Conservation (phyloP, 1,140 invertebrate genomes). For the Gonioctena quinquepunctata region DNA sequence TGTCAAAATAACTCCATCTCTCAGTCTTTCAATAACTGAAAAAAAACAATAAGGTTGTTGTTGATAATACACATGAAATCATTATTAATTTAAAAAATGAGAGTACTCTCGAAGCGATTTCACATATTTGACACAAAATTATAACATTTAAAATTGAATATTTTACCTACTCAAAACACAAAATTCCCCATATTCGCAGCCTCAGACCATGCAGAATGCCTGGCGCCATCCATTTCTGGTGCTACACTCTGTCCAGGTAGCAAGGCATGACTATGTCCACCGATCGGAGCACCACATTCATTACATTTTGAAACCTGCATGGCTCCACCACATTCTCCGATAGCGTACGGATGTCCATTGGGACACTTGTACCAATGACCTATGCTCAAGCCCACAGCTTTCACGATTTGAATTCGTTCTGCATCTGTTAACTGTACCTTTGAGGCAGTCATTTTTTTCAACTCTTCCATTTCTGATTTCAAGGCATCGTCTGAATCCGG, state of each 20-base stretch:
- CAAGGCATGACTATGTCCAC: conserved; percentile 64
- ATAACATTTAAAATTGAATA: too few relatives aligned
- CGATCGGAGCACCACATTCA: conserved; percentile 67
- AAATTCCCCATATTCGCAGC: conserved; percentile 17
- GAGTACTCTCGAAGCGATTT: too few relatives aligned
- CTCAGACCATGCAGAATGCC: conserved; percentile 57
- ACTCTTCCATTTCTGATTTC: not conserved
- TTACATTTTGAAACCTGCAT: conserved; percentile 62
- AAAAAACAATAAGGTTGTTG: too few relatives aligned
- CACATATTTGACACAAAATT: too few relatives aligned
- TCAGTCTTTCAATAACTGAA: too few relatives aligned
- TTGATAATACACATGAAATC: too few relatives aligned
- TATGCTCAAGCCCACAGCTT: conserved; percentile 62
- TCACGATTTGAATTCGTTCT: conserved; percentile 64
- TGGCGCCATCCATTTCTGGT: conserved; percentile 64
- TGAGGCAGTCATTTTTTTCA: not conserved
- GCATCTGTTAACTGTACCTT: conserved; percentile 53
- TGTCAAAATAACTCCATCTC: too few relatives aligned
- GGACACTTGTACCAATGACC: conserved; percentile 78
- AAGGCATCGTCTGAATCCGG: not conserved
- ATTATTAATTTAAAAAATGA: too few relatives aligned
- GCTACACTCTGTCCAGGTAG: conserved; percentile 60
- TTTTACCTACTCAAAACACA: not conserved
- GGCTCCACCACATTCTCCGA: conserved; percentile 73
- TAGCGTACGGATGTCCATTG: conserved; percentile 73